Conservation (phyloP, 2,888 invertebrate genomes). For the Laspeyria flexula region DNA sequence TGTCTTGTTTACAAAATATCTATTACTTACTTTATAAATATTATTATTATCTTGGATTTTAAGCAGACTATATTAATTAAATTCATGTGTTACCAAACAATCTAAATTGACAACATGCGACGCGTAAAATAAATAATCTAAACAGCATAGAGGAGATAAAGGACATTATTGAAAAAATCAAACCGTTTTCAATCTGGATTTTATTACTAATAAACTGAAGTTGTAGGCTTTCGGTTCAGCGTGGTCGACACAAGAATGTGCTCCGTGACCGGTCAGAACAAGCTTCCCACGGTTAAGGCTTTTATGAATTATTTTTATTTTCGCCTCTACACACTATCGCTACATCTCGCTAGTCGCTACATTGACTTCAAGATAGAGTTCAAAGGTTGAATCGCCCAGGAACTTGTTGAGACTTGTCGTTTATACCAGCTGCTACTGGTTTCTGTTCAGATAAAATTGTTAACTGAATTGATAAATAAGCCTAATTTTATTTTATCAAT, state of each 20-base stretch:
- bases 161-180: too few species aligned
- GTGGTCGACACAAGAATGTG: conserved; percentile 47
- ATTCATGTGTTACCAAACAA: too few species aligned
- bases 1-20: too few species aligned
- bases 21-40: too few species aligned
- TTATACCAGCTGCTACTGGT: neutral
- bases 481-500: too few species aligned
- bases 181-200: neutral
- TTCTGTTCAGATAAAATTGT: too few species aligned
- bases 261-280: conserved; percentile 50
- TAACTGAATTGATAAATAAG: too few species aligned
- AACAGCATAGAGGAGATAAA: too few species aligned
- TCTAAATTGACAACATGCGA: neutral
- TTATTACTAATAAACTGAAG: conserved; percentile 1
- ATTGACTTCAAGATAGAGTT: conserved; percentile 47
- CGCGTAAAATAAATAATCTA: neutral
- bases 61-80: too few species aligned
- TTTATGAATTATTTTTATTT: conserved; percentile 52
- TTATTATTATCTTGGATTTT: too few species aligned
- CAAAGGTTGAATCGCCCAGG: conserved; percentile 59
- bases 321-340: conserved; percentile 27
- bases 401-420: conserved; percentile 39
- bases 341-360: conserved; percentile 49
- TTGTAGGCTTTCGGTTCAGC: conserved; percentile 10
- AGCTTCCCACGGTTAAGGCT: conserved; percentile 36